Conservation (phyloP, 2,888 invertebrate species). For the Punctoribates punctum region DNA sequence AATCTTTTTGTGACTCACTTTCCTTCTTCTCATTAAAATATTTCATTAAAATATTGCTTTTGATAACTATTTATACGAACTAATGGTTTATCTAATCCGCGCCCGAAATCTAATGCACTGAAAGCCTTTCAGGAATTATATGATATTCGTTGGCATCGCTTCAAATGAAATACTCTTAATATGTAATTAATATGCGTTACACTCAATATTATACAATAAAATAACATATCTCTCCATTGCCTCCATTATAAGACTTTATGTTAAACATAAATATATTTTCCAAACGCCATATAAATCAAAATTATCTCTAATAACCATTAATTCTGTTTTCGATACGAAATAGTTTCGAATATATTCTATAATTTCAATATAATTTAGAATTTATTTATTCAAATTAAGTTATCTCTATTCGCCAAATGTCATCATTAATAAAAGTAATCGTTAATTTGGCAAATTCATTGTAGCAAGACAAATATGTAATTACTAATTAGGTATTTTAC, state of each 20-base stretch:
- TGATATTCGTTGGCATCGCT: neutral
- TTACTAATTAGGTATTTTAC: no score
- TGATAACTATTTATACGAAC: neutral
- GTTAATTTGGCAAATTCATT: no score
- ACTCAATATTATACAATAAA: constrained; percentile 6
- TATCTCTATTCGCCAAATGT: no score
- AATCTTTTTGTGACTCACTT: neutral
- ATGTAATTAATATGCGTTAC: constrained; percentile 28
- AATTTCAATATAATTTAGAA: no score
- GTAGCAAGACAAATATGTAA: no score
- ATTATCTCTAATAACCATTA: constrained; percentile 1
- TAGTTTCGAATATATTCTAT: no score
- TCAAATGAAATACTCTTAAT: constrained; percentile 3
- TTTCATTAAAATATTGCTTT: constrained; percentile 14
- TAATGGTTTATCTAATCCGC: constrained; percentile 8
- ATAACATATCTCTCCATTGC: neutral
- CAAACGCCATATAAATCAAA: neutral
- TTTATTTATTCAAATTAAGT: no score
- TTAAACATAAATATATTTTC: neutral
- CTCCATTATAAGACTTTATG: neutral
- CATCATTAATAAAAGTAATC: no score
- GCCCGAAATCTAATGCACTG: constrained; percentile 4
- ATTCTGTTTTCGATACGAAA: neutral
- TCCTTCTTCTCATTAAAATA: constrained; percentile 2
- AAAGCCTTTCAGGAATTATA: constrained; percentile 6